Evolutionary conservation across 2,888 invertebrate species (phyloP).

Genomic region (Chirona hameri): DNA sequence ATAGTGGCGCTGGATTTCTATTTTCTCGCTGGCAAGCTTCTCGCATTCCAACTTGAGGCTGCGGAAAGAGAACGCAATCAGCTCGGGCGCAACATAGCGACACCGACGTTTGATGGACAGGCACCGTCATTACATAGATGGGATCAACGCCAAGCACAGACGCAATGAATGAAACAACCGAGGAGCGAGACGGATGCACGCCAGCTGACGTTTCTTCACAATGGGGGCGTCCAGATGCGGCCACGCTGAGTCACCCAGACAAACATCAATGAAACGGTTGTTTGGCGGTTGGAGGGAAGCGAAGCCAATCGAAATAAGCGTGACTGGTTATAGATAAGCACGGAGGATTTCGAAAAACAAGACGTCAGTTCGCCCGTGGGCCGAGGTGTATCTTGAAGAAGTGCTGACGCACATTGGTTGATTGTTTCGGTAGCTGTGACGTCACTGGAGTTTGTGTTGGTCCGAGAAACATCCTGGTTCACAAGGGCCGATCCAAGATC

Average conservation of each 20-base stretch:
- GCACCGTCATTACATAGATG: not conserved
- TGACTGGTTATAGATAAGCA: not conserved
- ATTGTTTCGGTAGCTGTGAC: too few relatives aligned
- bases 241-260: not conserved
- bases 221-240: not conserved
- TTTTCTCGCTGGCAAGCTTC: conserved; percentile 94
- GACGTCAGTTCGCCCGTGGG: too few relatives aligned
- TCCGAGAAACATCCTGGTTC: too few relatives aligned
- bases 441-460: too few relatives aligned
- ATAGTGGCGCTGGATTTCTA: conserved; percentile 98
- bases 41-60: conserved; percentile 97
- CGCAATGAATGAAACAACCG: not conserved
- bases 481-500: too few relatives aligned
- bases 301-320: conserved; percentile 27
- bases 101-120: not conserved
- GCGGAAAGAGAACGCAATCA: conserved; percentile 50
- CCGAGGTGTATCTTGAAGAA: too few relatives aligned
- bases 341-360: too few relatives aligned
- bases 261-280: not conserved
- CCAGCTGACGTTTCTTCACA: not conserved
- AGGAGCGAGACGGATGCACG: too few relatives aligned
- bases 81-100: not conserved
- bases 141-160: not conserved
- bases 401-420: too few relatives aligned
- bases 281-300: not conserved